phyloP scores from a whole-genome alignment of 2,113 vertebrate species.

The Oreocharis arfaki region DNA sequence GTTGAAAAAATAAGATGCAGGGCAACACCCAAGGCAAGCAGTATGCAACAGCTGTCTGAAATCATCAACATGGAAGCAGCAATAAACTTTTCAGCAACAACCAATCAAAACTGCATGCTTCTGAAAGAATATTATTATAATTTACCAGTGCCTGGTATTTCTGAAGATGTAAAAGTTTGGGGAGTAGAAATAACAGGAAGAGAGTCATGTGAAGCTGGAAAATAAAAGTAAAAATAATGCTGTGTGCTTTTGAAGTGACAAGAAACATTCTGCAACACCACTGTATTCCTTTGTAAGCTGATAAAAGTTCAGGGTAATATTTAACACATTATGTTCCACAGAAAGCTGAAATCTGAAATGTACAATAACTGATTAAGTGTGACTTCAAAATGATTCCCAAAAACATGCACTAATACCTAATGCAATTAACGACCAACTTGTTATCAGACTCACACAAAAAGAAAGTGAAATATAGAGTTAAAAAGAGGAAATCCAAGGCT shows the following conservation, averaged over 20 bases:
- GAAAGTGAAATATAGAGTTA: neutral
- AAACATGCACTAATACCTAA: neutral
- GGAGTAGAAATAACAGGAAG: neutral
- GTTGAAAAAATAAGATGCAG: neutral
- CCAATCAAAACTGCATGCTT: neutral
- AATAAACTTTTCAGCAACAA: neutral
- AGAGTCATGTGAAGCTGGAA: neutral
- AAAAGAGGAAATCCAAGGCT: neutral
- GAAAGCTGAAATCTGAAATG: neutral
- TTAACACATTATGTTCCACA: neutral
- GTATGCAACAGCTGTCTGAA: neutral
- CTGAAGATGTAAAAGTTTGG: neutral
- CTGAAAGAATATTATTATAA: neutral
- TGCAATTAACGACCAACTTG: neutral
- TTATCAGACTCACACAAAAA: neutral
- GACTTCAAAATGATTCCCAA: neutral
- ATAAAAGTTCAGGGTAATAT: neutral
- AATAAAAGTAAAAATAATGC: neutral
- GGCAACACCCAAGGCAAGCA: neutral
- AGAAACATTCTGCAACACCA: neutral
- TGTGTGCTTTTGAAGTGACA: neutral
- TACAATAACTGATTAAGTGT: neutral
- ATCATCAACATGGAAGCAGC: neutral
- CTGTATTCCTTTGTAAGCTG: neutral
- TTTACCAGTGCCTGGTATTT: constrained; percentile 11